A percentile compares a stretch with the other conserved stretches of the same genome.
Conservation (phyloP, 2,113 vertebrate genomes). For the Blennius ocellaris region DNA sequence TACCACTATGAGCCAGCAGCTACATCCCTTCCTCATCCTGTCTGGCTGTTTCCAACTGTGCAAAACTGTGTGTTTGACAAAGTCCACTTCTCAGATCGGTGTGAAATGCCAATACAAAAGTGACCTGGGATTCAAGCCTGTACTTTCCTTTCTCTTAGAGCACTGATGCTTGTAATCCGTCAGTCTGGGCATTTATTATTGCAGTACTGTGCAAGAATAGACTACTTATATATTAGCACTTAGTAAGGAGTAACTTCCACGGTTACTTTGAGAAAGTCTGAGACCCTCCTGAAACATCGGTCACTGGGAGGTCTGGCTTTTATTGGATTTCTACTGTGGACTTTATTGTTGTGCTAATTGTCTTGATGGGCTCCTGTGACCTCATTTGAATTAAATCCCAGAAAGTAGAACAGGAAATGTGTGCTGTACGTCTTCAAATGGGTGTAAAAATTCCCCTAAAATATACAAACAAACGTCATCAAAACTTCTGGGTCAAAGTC, state of each 20-base stretch:
- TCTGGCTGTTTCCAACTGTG: slow-evolving; percentile 40
- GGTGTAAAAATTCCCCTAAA: too few relatives aligned
- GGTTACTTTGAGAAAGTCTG: neutral
- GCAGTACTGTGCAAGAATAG: slow-evolving; percentile 8
- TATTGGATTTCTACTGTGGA: neutral
- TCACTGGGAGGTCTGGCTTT: neutral
- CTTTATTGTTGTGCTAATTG: neutral
- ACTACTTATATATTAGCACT: slow-evolving; percentile 23
- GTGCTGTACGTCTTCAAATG: too few relatives aligned
- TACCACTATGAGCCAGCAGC: neutral
- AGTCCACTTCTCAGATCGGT: slow-evolving; percentile 71
- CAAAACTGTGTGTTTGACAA: slow-evolving; percentile 69
- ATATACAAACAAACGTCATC: too few relatives aligned
- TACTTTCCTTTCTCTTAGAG: slow-evolving; percentile 1
- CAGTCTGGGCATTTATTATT: slow-evolving; percentile 4
- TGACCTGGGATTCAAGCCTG: slow-evolving; percentile 31
- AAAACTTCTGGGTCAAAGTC: too few relatives aligned
- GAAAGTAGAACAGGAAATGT: neutral
- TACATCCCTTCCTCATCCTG: slow-evolving; percentile 32
- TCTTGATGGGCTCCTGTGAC: neutral
- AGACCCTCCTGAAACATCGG: neutral
- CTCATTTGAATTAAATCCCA: neutral
- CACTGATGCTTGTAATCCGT: slow-evolving; percentile 20
- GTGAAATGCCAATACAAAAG: slow-evolving; percentile 66
- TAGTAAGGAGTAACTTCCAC: slow-evolving; percentile 13